Percentiles rank a stretch among this genome's conserved stretches.
Conservation (phyloP, 2,888 invertebrate species). For the Resseliella maxima region DNA sequence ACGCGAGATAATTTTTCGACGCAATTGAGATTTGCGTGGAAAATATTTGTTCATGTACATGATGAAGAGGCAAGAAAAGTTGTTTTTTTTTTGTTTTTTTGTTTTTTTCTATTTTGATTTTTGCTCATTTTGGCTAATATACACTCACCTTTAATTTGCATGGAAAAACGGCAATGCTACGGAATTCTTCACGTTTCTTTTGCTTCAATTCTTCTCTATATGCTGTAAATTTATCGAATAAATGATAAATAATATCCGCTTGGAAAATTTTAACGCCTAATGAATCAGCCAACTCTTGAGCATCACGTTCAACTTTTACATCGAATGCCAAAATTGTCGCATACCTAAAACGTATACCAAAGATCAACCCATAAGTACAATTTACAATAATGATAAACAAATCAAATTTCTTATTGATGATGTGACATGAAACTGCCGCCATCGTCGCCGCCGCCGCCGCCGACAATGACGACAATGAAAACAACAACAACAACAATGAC, state of each 20-base stretch:
- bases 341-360: conserved; percentile 71
- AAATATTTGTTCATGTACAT: too few relatives aligned
- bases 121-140: too few relatives aligned
- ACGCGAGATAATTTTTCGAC: too few relatives aligned
- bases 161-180: conserved; percentile 97
- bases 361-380: not conserved
- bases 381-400: not conserved
- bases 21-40: too few relatives aligned
- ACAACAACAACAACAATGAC: not conserved
- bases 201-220: conserved; percentile 91
- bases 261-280: conserved; percentile 96
- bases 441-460: too few relatives aligned
- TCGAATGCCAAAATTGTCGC: conserved; percentile 99
- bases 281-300: conserved; percentile 95
- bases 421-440: too few relatives aligned
- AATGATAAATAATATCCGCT: conserved; percentile 99
- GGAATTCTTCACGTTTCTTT: conserved; percentile 93
- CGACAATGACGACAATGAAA: not conserved
- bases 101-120: too few relatives aligned
- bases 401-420: too few relatives aligned
- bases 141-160: conserved; percentile 86
- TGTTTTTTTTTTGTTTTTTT: too few relatives aligned
- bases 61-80: too few relatives aligned
- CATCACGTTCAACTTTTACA: conserved; percentile 97
- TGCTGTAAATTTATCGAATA: conserved; percentile 96